Evolutionary conservation across 1,140 invertebrate species (phyloP), one percentile per base, ranked within the genome.

Genomic region (Muscidifurax raptorellus): DNA sequence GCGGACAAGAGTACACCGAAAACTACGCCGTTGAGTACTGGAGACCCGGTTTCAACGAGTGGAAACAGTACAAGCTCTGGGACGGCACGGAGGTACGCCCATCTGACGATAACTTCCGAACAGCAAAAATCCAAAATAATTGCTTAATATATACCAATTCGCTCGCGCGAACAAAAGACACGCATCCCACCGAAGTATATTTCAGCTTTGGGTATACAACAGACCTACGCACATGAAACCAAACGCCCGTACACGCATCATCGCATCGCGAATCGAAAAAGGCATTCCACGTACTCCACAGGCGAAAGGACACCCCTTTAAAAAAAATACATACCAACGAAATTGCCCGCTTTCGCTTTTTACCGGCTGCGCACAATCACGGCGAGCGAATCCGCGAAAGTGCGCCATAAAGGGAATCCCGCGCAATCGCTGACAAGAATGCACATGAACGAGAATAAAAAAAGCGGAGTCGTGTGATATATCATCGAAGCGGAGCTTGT

Each of bases 21-120:
- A 94, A 95, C 80, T 97, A 96, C 89, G 94, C 95, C 47, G 87
- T 97, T 27, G 96, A 97, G 89, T 97, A 97, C 90, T 95, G 94
- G 93, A 90, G 96, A 87, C 94, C 95, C 3, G 94, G 94, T 22
- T 92, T 96, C 81, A 88, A 90, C 13, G 92, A 93, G 32, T 97
- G 96, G 96, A 94, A 93, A 59, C 93, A 94, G 84, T 97, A 96
- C 90, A 94, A 93, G 85, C 93, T 95, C 78, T 95, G 94, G 91
- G 93, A 95, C 87, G 94, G 94, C 76, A 94, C 94, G 87, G 93
- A 95, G 94, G 96, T 96, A 27, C 0, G 27, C 15, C 18, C 15
- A 74, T 28, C 67, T 27, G 22, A 13, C 13, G 3, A 7, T 69
- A 22, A 22, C 18, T 64, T n/a, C n/a, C 18, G n/a, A 22, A 18